Conservation (phyloP, 1,140 invertebrate species). For the Aphidius gifuensis region DNA sequence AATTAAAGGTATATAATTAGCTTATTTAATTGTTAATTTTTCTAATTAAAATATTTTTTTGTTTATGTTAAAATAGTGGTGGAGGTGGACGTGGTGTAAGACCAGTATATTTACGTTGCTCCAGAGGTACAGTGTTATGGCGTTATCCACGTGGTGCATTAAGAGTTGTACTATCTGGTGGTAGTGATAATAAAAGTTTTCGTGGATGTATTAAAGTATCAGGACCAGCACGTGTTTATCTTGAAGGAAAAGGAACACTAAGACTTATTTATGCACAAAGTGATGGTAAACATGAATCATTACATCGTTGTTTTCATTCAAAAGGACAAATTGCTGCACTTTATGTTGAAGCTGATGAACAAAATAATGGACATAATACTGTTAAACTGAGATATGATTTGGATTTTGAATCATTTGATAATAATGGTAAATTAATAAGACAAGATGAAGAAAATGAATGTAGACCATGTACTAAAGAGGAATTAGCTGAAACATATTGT, state of each 20-base stretch:
- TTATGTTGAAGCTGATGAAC: slow-evolving; percentile 65
- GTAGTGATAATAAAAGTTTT: slow-evolving; percentile 63
- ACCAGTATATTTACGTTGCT: slow-evolving; percentile 74
- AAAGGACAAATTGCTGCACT: slow-evolving; percentile 66
- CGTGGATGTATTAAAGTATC: slow-evolving; percentile 66
- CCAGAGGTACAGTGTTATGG: slow-evolving; percentile 70
- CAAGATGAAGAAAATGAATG: slow-evolving; percentile 61
- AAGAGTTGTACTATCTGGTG: slow-evolving; percentile 63
- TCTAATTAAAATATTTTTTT: background rate
- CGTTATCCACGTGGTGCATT: slow-evolving; percentile 72
- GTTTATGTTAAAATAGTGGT: slow-evolving; percentile 36
- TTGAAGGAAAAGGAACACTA: slow-evolving; percentile 65
- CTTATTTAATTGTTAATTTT: too few relatives aligned
- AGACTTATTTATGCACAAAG: slow-evolving; percentile 63
- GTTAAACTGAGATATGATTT: slow-evolving; percentile 69
- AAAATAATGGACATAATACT: slow-evolving; percentile 37
- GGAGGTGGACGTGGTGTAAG: slow-evolving; percentile 64
- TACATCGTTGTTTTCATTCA: slow-evolving; percentile 64
- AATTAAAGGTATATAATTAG: too few relatives aligned
- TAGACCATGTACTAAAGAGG: slow-evolving; percentile 70
- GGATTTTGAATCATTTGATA: slow-evolving; percentile 40
- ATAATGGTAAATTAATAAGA: slow-evolving; percentile 28
- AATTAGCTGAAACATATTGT: slow-evolving; percentile 74
- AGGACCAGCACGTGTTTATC: slow-evolving; percentile 63
- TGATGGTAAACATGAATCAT: slow-evolving; percentile 59